Conservation (phyloP, 2,113 vertebrate genomes). For the Corapipo altera region DNA sequence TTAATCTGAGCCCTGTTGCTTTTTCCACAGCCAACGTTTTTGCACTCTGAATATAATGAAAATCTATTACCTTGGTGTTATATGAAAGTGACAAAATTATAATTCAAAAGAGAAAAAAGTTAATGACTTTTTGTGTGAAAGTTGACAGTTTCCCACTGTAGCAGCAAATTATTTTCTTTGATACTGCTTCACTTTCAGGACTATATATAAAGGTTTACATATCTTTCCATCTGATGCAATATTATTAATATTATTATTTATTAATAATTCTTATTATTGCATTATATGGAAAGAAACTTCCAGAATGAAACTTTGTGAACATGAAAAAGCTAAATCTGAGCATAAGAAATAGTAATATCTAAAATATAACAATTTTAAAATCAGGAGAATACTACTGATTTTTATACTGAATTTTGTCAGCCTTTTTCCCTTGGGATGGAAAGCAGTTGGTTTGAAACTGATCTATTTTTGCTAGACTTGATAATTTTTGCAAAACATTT, state of each 20-base stretch:
- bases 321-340: background rate
- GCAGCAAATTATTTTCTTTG: background rate
- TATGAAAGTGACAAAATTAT: slow-evolving; percentile 58
- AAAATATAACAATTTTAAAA: background rate
- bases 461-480: background rate
- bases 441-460: background rate
- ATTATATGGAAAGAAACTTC: background rate
- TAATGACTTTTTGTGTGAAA: slow-evolving; percentile 28
- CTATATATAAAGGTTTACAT: background rate
- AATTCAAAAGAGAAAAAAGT: slow-evolving; percentile 45
- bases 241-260: background rate
- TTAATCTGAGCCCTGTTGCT: slow-evolving; percentile 71
- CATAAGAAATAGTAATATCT: background rate
- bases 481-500: background rate
- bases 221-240: background rate
- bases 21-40: slow-evolving; percentile 55
- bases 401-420: background rate
- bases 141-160: background rate
- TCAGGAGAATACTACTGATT: background rate
- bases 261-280: background rate
- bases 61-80: slow-evolving; percentile 64
- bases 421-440: background rate
- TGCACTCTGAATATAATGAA: slow-evolving; percentile 54
- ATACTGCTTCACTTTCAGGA: background rate
- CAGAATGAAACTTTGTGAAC: background rate